phyloP scores from a whole-genome alignment of 2,797 vertebrate species.

The Eidolon dupreanum region DNA sequence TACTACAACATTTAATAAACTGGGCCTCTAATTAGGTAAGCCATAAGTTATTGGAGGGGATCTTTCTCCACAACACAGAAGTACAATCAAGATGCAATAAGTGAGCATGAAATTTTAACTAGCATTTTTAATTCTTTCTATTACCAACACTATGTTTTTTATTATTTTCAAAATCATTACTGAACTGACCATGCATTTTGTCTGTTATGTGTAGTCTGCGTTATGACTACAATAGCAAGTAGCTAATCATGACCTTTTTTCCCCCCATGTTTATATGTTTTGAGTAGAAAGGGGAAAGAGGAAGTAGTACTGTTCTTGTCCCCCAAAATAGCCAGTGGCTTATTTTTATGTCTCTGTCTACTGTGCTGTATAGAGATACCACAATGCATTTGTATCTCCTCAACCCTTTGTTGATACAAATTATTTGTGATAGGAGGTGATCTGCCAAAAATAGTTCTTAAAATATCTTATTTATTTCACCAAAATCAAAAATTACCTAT shows the following conservation, averaged over 20 bases:
- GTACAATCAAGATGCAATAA: neutral
- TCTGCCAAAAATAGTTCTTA: neutral
- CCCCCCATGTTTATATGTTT: neutral
- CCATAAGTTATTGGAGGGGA: neutral
- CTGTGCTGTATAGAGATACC: neutral
- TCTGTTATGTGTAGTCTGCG: neutral
- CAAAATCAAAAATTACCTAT: neutral
- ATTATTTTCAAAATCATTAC: neutral
- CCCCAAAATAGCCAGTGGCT: neutral
- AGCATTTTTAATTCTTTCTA: neutral
- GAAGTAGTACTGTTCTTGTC: neutral
- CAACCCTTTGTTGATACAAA: neutral
- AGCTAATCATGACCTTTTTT: neutral
- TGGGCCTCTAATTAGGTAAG: neutral
- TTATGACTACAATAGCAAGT: neutral
- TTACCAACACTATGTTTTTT: neutral
- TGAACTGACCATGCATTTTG: neutral
- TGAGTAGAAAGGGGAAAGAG: neutral
- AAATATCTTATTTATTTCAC: conserved; percentile 6
- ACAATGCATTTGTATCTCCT: neutral
- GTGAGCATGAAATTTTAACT: neutral
- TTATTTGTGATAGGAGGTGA: neutral
- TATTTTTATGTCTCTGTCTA: neutral
- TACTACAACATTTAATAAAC: neutral
- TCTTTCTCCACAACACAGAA: neutral